Evolutionary conservation across 2,797 vertebrate species (phyloP).

Genomic region (Anguilla anguilla): DNA sequence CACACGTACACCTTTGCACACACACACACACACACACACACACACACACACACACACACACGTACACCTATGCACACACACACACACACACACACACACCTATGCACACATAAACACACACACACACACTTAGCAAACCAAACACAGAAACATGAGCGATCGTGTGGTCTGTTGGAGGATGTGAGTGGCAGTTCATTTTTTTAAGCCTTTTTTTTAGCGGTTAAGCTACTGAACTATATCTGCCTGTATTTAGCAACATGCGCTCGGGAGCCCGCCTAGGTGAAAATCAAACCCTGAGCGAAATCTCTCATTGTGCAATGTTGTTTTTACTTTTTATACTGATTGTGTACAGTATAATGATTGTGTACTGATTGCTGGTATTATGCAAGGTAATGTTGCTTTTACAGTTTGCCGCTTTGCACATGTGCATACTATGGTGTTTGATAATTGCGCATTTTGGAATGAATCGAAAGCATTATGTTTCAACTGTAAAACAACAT

Average conservation of each 20-base stretch:
- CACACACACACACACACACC: slow-evolving; percentile 15
- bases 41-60: no score
- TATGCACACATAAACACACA: not conserved
- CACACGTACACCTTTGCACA: slow-evolving; percentile 5
- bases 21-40: no score
- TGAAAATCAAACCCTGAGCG: not conserved
- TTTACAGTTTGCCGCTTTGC: not conserved
- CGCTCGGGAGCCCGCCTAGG: not conserved
- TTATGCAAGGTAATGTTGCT: not conserved
- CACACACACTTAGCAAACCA: not conserved
- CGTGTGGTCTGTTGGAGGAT: not conserved
- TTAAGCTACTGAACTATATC: not conserved
- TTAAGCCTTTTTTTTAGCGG: not conserved
- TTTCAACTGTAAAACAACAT: no score
- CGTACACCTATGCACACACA: slow-evolving; percentile 9
- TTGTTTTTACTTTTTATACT: not conserved
- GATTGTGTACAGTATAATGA: not conserved
- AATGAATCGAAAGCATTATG: not conserved
- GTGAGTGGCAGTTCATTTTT: slow-evolving; percentile 18
- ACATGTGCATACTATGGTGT: not conserved
- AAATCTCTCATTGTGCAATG: not conserved
- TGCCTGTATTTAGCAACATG: not conserved
- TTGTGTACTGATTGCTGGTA: not conserved
- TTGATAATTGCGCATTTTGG: not conserved
- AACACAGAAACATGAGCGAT: not conserved